A percentile compares a stretch with the other conserved stretches of the same genome.
Evolutionary conservation across 2,797 vertebrate genomes (phyloP).

Genomic region (Parambassis ranga): DNA sequence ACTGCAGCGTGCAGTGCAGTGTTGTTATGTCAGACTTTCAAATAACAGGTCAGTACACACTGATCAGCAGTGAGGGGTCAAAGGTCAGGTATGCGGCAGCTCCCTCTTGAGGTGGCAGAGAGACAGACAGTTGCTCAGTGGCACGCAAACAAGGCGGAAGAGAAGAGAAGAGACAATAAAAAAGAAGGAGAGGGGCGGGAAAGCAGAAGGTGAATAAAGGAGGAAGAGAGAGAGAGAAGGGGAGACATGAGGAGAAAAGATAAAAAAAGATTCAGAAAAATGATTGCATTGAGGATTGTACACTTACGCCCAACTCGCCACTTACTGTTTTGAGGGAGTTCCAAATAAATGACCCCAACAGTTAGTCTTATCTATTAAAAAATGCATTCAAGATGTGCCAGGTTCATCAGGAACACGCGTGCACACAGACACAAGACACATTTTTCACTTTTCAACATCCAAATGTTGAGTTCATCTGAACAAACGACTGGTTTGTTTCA

Average conservation of each 20-base stretch:
- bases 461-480: conserved; percentile 36
- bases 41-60: background rate
- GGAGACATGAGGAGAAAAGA: background rate
- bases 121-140: background rate
- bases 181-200: background rate
- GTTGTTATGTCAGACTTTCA: too few species aligned
- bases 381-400: background rate
- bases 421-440: background rate
- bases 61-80: background rate
- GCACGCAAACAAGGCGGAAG: background rate
- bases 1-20: too few species aligned
- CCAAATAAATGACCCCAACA: conserved; percentile 9
- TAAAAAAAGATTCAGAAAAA: background rate
- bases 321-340: background rate
- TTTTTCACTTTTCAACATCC: conserved; percentile 32
- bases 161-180: too few species aligned
- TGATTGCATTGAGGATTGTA: background rate
- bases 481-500: conserved; percentile 45
- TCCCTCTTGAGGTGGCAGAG: background rate
- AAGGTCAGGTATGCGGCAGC: conserved; percentile 4
- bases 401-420: background rate
- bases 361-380: background rate
- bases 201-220: too few species aligned
- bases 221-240: too few species aligned
- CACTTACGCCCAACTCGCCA: background rate